Evolutionary conservation across 2,888 invertebrate genomes (phyloP).

Genomic region (Gastrophysa polygoni): DNA sequence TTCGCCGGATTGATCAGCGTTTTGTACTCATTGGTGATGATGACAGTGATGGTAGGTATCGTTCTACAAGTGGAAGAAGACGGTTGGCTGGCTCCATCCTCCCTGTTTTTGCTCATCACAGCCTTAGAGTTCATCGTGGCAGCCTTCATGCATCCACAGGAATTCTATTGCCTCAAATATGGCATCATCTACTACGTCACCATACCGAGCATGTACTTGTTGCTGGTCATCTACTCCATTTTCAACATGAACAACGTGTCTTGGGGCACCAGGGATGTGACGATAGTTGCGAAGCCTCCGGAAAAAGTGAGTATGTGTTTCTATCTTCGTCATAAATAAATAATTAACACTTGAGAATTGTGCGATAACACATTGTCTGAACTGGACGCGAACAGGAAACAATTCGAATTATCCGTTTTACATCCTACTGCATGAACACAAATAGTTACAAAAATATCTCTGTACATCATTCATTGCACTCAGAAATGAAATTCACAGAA

Average conservation of each 20-base stretch:
- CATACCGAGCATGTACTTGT: constrained; percentile 93
- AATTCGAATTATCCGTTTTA: too few species aligned
- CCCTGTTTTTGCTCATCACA: constrained; percentile 79
- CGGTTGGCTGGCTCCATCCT: constrained; percentile 81
- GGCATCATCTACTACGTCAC: constrained; percentile 85
- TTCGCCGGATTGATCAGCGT: constrained; percentile 78
- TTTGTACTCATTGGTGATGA: constrained; percentile 83
- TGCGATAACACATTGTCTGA: too few species aligned
- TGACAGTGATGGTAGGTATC: constrained; percentile 83
- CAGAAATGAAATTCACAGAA: too few species aligned
- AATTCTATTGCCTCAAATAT: constrained; percentile 75
- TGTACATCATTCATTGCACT: too few species aligned
- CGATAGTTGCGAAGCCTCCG: constrained; percentile 46
- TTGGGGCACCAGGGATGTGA: constrained; percentile 91
- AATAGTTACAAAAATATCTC: too few species aligned
- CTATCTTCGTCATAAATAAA: too few species aligned
- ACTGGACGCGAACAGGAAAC: too few species aligned
- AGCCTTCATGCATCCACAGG: constrained; percentile 79
- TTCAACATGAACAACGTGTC: constrained; percentile 93
- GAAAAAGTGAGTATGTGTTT: constrained; percentile 38
- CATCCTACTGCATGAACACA: too few species aligned
- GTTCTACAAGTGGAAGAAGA: constrained; percentile 79
- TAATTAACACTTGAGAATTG: too few species aligned
- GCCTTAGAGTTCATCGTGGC: constrained; percentile 66
- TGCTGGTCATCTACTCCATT: constrained; percentile 88